Evolutionary conservation across 2,888 invertebrate species (phyloP).

Genomic region (Lepetodrilus schrolli): DNA sequence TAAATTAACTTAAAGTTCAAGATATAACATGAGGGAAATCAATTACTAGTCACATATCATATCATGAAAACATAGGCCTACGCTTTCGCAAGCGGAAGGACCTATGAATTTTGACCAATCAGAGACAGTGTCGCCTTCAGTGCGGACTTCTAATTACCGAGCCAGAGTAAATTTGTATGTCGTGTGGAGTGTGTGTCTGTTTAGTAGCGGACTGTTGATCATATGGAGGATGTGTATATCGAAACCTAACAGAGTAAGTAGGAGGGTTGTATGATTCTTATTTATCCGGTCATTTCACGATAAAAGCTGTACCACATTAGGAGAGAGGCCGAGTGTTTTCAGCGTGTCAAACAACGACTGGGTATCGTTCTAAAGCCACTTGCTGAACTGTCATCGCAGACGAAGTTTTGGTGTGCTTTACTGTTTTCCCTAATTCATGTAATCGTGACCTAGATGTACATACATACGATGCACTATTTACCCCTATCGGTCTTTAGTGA

Average conservation of each 20-base stretch:
- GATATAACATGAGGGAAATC: too few relatives aligned
- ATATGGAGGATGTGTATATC: neutral
- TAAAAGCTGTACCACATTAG: too few relatives aligned
- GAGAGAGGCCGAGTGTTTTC: too few relatives aligned
- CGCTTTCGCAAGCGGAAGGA: constrained; percentile 17
- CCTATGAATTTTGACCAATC: constrained; percentile 25
- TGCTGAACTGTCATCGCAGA: neutral
- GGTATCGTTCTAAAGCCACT: neutral
- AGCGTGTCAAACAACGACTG: neutral
- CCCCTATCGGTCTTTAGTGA: too few relatives aligned
- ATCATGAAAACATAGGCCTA: too few relatives aligned
- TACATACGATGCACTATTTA: too few relatives aligned
- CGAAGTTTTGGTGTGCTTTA: too few relatives aligned
- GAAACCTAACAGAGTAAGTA: neutral
- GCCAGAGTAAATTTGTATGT: constrained; percentile 17
- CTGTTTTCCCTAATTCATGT: neutral
- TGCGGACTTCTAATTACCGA: constrained; percentile 22
- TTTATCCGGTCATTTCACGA: neutral
- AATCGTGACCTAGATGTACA: too few relatives aligned
- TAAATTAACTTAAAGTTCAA: too few relatives aligned
- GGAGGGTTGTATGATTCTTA: neutral
- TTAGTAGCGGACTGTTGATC: neutral
- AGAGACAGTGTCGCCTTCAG: constrained; percentile 1
- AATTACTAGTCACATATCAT: too few relatives aligned
- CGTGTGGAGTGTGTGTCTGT: neutral